Evolutionary conservation across 1,140 invertebrate species (phyloP), one percentile per base, ranked within the genome.

Genomic region (Eciton burchellii): DNA sequence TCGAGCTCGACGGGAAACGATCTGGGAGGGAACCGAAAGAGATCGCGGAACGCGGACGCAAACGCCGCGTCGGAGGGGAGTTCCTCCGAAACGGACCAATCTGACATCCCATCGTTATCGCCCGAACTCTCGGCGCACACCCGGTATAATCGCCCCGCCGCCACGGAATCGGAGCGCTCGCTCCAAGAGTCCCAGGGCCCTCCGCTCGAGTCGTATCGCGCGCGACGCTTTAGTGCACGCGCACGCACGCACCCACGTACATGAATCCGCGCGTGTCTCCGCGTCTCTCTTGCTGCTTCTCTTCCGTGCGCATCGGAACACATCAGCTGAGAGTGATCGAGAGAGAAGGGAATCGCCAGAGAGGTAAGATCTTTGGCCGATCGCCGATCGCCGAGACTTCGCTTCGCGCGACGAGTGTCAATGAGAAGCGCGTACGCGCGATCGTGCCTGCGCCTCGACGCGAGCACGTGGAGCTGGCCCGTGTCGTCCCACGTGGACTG

Each of bases 51-150:
- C 26, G 26, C 4, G 9, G 49, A 49, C 16, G n/a, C 6, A 21
- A 16, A 12, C 21, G 29, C 26, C 19, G 29, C 19, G 59, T 43
- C 45, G n/a, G 14, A 19, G 43, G 52, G 66, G 49, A n/a, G 57
- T 26, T 47, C 62, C 63, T 84, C 68, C 11, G 41, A 16, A 29
- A 21, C 85, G 29, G 81, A 71, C 86, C 86, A 87, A 87, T 87
- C 86, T 87, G 70, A 68, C 74, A 84, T 87, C 76, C 84, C 71
- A 70, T 21, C 85, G 84, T 87, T 87, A 87, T 87, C 86, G 81
- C 47, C n/a, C 70, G 68, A 84, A 70, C 59, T 26, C 45, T 11
- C 41, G 83, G 52, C 45, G 63, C 65, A 83, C 49, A 24, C 21
- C 72, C 86, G 84, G 71, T 65, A 71, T 73, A 83, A 84, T 60